These are phyloP conservation scores for Pollenia amentaria DNA, from an alignment of 2,888 invertebrate species.

Conservation along the genomic window DNA sequence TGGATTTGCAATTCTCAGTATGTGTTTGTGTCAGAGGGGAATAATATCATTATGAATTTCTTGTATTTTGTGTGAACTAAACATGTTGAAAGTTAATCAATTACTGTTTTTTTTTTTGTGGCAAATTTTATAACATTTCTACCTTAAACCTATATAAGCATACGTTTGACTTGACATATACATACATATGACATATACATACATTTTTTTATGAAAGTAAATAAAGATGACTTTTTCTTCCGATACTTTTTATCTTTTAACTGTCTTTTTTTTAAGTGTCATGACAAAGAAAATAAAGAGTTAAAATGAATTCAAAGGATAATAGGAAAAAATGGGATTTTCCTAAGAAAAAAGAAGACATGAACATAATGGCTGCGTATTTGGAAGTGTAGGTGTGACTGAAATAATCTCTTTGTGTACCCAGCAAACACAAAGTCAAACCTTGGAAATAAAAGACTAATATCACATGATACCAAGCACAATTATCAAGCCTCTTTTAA, in stretches of 20 bases:
- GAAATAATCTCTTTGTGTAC: too few species aligned
- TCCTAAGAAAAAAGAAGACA: neutral
- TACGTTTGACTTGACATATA: neutral
- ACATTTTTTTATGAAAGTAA: neutral
- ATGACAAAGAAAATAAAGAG: slow-evolving; percentile 36
- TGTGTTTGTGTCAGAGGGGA: neutral
- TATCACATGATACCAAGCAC: too few species aligned
- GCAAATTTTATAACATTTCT: neutral
- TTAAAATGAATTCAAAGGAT: slow-evolving; percentile 30
- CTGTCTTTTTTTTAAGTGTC: slow-evolving; percentile 1
- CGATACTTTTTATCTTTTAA: neutral
- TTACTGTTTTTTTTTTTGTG: slow-evolving; percentile 13
- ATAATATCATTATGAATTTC: slow-evolving; percentile 20
- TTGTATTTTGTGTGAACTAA: slow-evolving; percentile 42
- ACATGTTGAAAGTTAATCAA: slow-evolving; percentile 57
- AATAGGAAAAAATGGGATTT: slow-evolving; percentile 21
- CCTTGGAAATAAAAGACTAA: too few species aligned
- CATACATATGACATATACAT: too few species aligned
- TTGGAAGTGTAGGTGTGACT: neutral
- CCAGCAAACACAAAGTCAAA: too few species aligned
- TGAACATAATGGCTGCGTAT: slow-evolving; percentile 8
- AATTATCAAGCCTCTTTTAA: too few species aligned
- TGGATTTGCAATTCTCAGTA: neutral
- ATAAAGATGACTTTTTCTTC: neutral
- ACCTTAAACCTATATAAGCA: neutral